These are phyloP conservation scores for Anthoptus insignis DNA, from an alignment of 2,888 invertebrate genomes.

Conservation along the genomic window DNA sequence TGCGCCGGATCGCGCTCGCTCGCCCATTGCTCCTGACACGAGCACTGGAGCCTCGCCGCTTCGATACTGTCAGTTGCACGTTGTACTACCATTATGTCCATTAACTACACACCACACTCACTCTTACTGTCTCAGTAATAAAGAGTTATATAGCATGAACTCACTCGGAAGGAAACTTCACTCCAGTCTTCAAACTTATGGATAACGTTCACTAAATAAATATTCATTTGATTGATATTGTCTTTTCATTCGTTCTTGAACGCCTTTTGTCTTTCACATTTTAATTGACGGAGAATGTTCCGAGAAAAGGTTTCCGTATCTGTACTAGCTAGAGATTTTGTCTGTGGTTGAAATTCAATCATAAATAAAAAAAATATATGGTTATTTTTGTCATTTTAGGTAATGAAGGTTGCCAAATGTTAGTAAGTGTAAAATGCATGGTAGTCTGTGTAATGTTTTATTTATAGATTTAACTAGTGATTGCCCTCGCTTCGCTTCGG, in stretches of 20 bases:
- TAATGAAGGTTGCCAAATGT: too few relatives aligned
- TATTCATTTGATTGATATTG: conserved; percentile 49
- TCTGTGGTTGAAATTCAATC: too few relatives aligned
- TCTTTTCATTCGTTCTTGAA: conserved; percentile 29
- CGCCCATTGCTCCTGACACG: conserved; percentile 53
- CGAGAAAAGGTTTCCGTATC: too few relatives aligned
- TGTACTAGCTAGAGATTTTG: too few relatives aligned
- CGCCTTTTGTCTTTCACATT: conserved; percentile 9
- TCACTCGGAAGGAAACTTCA: conserved; percentile 45
- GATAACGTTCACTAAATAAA: conserved; percentile 51
- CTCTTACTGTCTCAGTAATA: conserved; percentile 29
- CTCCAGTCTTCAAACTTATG: conserved; percentile 42
- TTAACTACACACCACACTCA: conserved; percentile 39
- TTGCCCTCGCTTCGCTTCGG: too few relatives aligned
- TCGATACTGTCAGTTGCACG: conserved; percentile 57
- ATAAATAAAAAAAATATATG: too few relatives aligned
- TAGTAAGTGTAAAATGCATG: too few relatives aligned
- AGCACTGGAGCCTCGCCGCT: conserved; percentile 45
- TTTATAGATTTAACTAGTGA: too few relatives aligned
- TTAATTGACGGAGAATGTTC: neutral
- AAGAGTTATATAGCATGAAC: conserved; percentile 18
- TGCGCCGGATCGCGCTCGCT: conserved; percentile 50
- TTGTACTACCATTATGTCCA: conserved; percentile 43
- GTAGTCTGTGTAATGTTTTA: too few relatives aligned
- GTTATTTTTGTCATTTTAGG: too few relatives aligned